Percentiles rank a stretch among this genome's conserved stretches.
Conservation (phyloP, 1,140 invertebrate species). For the Atta texana region DNA sequence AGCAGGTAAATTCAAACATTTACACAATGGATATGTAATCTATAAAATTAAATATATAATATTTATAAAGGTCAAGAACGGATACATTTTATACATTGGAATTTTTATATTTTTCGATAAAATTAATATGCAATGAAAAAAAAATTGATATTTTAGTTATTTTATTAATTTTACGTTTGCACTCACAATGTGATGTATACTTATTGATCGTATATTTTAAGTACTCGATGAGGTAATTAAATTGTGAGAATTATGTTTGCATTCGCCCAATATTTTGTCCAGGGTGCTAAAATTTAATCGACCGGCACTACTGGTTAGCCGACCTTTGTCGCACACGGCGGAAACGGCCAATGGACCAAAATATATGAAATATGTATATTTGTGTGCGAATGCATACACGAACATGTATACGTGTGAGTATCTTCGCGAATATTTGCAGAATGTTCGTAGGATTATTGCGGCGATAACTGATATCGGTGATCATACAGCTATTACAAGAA, state of each 20-base stretch:
- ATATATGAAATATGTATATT: slow-evolving; percentile 59
- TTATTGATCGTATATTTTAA: background rate
- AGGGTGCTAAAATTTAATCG: slow-evolving; percentile 15
- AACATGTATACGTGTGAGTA: background rate
- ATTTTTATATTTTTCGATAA: background rate
- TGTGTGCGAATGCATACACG: slow-evolving; percentile 8
- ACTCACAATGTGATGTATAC: background rate
- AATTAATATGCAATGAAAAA: background rate
- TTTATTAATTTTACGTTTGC: background rate
- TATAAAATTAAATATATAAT: background rate
- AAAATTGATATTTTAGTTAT: background rate
- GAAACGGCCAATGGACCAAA: slow-evolving; percentile 58
- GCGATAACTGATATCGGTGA: slow-evolving; percentile 31
- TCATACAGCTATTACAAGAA: background rate
- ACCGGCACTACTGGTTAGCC: slow-evolving; percentile 57
- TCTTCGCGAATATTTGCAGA: slow-evolving; percentile 41
- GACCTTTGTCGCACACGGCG: slow-evolving; percentile 70
- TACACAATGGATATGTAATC: background rate
- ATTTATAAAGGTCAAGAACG: background rate
- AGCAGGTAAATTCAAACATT: background rate
- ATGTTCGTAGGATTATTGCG: slow-evolving; percentile 6
- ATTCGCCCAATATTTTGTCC: background rate
- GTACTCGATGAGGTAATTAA: background rate
- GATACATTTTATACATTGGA: background rate
- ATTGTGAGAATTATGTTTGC: background rate